phyloP scores from a whole-genome alignment of 2,797 vertebrate species.

The Potorous gilbertii region DNA sequence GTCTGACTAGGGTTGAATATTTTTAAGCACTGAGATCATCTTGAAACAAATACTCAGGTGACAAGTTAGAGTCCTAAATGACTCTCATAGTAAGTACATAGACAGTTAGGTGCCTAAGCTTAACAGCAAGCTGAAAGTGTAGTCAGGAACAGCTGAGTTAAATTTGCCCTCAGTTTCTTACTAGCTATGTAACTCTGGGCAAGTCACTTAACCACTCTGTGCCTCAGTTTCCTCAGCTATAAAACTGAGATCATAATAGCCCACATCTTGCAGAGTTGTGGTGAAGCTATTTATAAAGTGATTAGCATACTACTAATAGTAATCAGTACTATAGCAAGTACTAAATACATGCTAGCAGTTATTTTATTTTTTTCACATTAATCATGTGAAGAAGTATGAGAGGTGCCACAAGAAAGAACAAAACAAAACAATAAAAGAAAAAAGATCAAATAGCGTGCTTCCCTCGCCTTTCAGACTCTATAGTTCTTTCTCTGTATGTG shows the following conservation, averaged over 20 bases:
- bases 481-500: too few species aligned
- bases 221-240: background rate
- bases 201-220: background rate
- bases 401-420: too few species aligned
- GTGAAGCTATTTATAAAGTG: too few species aligned
- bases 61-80: conserved; percentile 47
- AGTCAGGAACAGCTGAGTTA: background rate
- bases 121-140: background rate
- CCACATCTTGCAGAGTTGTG: background rate
- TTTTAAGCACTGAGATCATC: conserved; percentile 53
- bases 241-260: background rate
- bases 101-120: too few species aligned
- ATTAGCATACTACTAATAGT: background rate
- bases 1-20: conserved; percentile 40
- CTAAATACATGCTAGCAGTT: too few species aligned
- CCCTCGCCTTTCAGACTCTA: too few species aligned
- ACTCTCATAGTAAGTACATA: conserved; percentile 19
- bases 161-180: too few species aligned
- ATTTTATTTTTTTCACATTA: too few species aligned
- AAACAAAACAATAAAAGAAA: too few species aligned
- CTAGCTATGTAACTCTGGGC: background rate
- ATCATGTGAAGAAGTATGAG: too few species aligned
- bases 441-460: too few species aligned
- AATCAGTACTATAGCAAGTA: too few species aligned
- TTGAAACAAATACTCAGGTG: conserved; percentile 41